phyloP scores from a whole-genome alignment of 2,113 vertebrate species.

The Sorex araneus region DNA sequence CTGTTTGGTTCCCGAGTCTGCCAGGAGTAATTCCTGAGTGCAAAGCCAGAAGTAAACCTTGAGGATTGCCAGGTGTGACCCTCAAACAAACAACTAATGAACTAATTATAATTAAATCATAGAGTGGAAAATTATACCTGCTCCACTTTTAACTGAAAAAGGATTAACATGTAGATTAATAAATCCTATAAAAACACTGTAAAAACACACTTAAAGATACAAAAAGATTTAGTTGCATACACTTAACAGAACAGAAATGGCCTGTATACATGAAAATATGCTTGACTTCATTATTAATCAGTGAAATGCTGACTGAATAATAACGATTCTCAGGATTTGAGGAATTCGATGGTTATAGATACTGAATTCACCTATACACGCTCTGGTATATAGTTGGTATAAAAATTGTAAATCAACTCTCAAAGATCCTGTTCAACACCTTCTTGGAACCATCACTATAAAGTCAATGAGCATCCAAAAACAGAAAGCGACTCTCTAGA shows the following conservation, averaged over 20 bases:
- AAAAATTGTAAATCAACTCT: neutral
- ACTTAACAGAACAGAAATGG: neutral
- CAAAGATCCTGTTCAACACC: neutral
- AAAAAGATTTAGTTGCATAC: neutral
- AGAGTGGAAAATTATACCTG: neutral
- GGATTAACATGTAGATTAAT: neutral
- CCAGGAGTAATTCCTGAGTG: too few species aligned
- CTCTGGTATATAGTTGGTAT: neutral
- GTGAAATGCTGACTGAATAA: conserved; percentile 2
- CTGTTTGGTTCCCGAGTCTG: too few species aligned
- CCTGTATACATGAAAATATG: neutral
- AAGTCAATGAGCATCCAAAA: neutral
- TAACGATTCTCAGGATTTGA: neutral
- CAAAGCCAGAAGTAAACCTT: too few species aligned
- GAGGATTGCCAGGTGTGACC: too few species aligned
- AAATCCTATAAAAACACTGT: neutral
- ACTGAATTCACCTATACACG: neutral
- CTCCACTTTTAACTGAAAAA: conserved; percentile 10
- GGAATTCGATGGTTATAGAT: neutral
- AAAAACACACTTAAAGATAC: neutral
- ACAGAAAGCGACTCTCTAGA: neutral
- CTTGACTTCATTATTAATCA: neutral
- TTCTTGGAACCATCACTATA: neutral
- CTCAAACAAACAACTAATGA: too few species aligned
- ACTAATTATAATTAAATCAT: neutral